A percentile compares a stretch with the other conserved stretches of the same genome.
These are phyloP conservation scores for Circaetus cinerascens DNA, from an alignment of 2,113 vertebrate species.

Conservation along the genomic window DNA sequence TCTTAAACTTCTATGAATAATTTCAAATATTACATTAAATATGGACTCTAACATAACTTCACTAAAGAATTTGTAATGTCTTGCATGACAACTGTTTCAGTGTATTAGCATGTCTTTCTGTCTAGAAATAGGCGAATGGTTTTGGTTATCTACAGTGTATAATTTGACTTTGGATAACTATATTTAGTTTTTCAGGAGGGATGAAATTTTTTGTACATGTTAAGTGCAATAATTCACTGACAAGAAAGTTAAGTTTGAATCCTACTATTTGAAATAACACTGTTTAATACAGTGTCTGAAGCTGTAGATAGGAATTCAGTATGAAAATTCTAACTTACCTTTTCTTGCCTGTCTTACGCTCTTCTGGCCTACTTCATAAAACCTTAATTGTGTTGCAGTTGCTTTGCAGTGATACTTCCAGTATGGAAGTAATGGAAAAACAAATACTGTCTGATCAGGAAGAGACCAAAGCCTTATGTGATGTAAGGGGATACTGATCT, in stretches of 20 bases:
- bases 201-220: neutral
- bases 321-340: neutral
- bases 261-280: neutral
- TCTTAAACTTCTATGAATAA: neutral
- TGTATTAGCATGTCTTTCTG: neutral
- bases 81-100: fast-evolving
- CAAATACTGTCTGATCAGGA: neutral
- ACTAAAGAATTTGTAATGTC: neutral
- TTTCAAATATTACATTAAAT: neutral
- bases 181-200: neutral
- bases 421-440: neutral
- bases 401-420: neutral
- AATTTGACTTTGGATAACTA: neutral
- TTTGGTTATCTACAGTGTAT: neutral
- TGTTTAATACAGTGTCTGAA: neutral
- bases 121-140: neutral
- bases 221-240: neutral
- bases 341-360: fast-evolving
- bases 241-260: neutral
- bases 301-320: neutral
- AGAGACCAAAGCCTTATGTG: neutral
- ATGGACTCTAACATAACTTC: neutral
- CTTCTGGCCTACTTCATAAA: neutral
- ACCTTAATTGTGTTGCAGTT: neutral
- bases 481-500: neutral